Base-by-base conservation (phyloP, 2,888 invertebrate species). In the Lepas anatifera region DNA sequence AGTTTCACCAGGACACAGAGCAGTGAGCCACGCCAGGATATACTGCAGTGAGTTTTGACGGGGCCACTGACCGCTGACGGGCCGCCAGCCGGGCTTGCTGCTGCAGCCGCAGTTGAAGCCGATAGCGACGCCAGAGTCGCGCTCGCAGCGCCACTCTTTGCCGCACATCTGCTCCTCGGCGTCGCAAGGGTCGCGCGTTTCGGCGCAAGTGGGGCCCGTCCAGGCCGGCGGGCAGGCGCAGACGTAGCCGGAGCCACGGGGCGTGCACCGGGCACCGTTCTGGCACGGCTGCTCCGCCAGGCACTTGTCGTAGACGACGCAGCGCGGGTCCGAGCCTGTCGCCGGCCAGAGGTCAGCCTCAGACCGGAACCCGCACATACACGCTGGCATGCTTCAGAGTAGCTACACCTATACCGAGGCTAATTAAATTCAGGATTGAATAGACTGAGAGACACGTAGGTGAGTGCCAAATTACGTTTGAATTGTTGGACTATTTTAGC, bases 111-210 rank as follows among this genome's bases (percentile, higher is more conserved):
- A 58, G 58, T 25, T 58, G 58, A 58, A 58, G 22, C 58, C 58
- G 35, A 58, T 32, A 2, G 58, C 22, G 22, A 58, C 58, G 7
- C 7, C 13, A 1, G 58, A 35, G 35, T 58, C 58, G 22, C 58
- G 58, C 58, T 58, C 35, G 32, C 58, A 58, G 32, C 58, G 58
- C 58, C 58, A 58, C 32, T 58, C 58, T 22, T 29, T 29, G 22
- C 58, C 58, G 35, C 58, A 58, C 58, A 58, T 58, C 37, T 66
- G 37, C 58, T 35, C 35, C 58, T 58, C 58, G 22, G 58, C 58
- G 35, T 58, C 58, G 32, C 58, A 58, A 4, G 58, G 58, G 35
- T 58, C 58, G 58, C 37, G 66, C 39, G 66, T 3, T 16, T 58
- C 58, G 22, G 58, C 58, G 32, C 58, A 58, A 18, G 13, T 11